Conservation (phyloP, 2,113 vertebrate species). For the Saimiri boliviensis region DNA sequence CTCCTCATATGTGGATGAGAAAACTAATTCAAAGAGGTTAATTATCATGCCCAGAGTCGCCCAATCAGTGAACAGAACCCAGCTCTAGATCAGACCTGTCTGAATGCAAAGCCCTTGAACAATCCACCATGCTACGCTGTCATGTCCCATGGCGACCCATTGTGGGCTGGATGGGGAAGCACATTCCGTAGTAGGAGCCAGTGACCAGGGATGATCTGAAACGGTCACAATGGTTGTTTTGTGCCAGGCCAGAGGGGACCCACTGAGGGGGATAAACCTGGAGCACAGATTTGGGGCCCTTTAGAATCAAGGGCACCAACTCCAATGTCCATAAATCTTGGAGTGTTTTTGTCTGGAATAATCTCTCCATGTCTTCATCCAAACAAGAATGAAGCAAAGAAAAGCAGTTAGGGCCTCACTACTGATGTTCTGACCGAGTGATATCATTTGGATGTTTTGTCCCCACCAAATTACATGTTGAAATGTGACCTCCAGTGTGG, state of each 20-base stretch:
- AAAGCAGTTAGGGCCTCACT: neutral
- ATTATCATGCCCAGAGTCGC: neutral
- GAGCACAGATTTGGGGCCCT: neutral
- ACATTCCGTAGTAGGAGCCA: neutral
- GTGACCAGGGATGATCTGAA: neutral
- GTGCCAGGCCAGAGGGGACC: neutral
- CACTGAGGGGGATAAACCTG: neutral
- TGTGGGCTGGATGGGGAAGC: neutral
- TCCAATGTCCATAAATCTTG: neutral
- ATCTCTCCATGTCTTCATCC: neutral
- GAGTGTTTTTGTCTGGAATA: neutral
- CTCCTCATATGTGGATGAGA: neutral
- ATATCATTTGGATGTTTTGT: too few species aligned
- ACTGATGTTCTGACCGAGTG: neutral
- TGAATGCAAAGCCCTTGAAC: neutral
- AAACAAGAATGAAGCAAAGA: neutral
- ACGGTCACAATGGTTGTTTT: neutral
- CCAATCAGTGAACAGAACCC: neutral
- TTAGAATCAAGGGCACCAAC: neutral
- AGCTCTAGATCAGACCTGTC: neutral
- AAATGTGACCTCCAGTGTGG: too few species aligned
- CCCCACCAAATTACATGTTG: too few species aligned
- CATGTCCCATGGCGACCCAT: neutral
- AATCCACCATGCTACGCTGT: accelerated
- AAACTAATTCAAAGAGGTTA: neutral